phyloP scores from a whole-genome alignment of 1,140 invertebrate species.

The Aphelenchoides fujianensis region DNA sequence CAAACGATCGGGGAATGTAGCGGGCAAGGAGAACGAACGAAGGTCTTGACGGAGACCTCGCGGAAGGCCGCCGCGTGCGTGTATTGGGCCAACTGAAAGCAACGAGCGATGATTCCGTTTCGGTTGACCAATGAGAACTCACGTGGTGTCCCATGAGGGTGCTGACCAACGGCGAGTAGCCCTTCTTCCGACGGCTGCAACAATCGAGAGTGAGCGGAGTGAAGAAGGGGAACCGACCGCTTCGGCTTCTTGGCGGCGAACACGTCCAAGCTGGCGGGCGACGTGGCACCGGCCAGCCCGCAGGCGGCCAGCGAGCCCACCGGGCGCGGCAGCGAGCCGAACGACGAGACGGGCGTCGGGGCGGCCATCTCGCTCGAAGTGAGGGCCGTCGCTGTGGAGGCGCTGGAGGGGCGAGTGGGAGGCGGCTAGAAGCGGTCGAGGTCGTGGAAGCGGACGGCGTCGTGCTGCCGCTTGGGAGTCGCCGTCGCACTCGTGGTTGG shows the following conservation, averaged over 20 bases:
- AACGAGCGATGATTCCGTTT: too few relatives aligned
- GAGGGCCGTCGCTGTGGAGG: too few relatives aligned
- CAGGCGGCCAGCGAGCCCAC: not conserved
- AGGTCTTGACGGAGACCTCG: slow-evolving; percentile 16
- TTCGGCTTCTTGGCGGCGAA: not conserved
- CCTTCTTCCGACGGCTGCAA: not conserved
- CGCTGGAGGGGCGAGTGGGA: too few relatives aligned
- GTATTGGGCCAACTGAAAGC: slow-evolving; percentile 6
- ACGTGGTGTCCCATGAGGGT: slow-evolving; percentile 10
- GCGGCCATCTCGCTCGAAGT: not conserved
- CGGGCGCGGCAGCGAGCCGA: not conserved
- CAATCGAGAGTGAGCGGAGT: not conserved
- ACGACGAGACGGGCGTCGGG: not conserved
- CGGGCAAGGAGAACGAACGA: slow-evolving; percentile 21
- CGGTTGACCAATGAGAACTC: too few relatives aligned
- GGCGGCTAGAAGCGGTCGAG: too few relatives aligned
- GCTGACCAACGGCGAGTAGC: not conserved
- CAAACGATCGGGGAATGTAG: not conserved
- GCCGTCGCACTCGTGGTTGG: too few relatives aligned
- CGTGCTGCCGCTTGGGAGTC: too few relatives aligned
- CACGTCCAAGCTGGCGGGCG: not conserved
- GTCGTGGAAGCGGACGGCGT: slow-evolving; percentile 8
- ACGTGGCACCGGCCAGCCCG: not conserved
- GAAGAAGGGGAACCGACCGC: not conserved
- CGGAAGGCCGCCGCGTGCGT: slow-evolving; percentile 6